phyloP scores from a whole-genome alignment of 2,113 vertebrate genomes.

The Zosterops lateralis region DNA sequence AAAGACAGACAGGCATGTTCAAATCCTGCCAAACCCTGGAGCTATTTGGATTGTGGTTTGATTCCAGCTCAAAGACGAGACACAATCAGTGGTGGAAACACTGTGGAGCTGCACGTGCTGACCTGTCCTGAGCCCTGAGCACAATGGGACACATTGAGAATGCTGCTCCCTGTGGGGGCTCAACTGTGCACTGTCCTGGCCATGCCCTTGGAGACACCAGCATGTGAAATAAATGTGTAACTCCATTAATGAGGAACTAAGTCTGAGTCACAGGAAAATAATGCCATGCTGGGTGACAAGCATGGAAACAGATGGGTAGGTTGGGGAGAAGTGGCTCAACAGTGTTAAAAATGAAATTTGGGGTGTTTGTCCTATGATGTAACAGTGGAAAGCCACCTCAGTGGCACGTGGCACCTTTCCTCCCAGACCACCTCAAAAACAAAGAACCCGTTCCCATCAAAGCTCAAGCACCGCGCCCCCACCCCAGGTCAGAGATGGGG shows the following conservation, averaged over 20 bases:
- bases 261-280: constrained; percentile 52
- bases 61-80: neutral
- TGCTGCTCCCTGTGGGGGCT: accelerated
- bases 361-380: too few species aligned
- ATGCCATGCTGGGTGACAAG: neutral
- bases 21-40: constrained; percentile 1
- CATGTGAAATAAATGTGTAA: neutral
- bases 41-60: constrained; percentile 7
- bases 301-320: neutral
- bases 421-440: too few species aligned
- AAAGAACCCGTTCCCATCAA: too few species aligned
- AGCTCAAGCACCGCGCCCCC: too few species aligned
- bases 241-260: constrained; percentile 36
- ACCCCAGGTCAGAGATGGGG: too few species aligned
- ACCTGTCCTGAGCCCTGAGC: neutral
- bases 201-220: accelerated
- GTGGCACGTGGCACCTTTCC: too few species aligned
- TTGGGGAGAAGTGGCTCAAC: neutral
- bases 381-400: too few species aligned
- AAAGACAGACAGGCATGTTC: neutral
- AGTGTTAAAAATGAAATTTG: too few species aligned
- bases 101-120: accelerated
- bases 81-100: neutral
- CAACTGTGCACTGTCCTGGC: accelerated
- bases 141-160: accelerated